phyloP scores from a whole-genome alignment of 2,797 vertebrate genomes.

The Smutsia gigantea region DNA sequence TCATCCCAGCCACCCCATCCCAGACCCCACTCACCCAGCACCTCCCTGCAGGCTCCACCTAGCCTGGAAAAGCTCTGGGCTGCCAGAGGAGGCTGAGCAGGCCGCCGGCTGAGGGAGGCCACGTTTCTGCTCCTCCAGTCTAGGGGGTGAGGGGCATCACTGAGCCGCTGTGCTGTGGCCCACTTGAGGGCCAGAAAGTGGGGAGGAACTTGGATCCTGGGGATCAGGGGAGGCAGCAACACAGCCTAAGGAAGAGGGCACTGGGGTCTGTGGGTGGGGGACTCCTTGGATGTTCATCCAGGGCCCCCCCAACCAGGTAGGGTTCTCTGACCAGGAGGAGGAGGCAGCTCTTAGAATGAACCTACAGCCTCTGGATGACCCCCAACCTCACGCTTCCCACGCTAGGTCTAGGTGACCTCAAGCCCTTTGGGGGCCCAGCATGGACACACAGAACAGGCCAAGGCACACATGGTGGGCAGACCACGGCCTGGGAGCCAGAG shows the following conservation, averaged over 20 bases:
- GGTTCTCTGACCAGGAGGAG: background rate
- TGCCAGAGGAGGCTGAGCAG: slow-evolving; percentile 14
- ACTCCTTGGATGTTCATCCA: background rate
- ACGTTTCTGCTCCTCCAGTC: background rate
- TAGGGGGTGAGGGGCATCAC: background rate
- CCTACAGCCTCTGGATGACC: background rate
- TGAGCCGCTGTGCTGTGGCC: background rate
- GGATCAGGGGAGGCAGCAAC: background rate
- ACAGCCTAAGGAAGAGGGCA: background rate
- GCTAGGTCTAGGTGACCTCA: background rate
- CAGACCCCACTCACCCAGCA: background rate
- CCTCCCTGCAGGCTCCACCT: background rate
- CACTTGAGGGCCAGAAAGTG: background rate
- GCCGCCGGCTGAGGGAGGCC: background rate
- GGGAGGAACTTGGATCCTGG: background rate
- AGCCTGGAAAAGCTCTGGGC: background rate
- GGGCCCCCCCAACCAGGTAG: background rate
- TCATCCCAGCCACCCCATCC: background rate
- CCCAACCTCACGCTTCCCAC: background rate
- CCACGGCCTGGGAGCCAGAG: background rate
- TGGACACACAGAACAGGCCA: background rate
- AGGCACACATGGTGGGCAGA: background rate
- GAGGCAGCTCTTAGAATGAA: background rate
- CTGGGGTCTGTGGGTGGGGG: background rate
- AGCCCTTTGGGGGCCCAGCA: background rate